Base-by-base conservation (phyloP, 2,113 vertebrate species). In the Collichthys lucidus region DNA sequence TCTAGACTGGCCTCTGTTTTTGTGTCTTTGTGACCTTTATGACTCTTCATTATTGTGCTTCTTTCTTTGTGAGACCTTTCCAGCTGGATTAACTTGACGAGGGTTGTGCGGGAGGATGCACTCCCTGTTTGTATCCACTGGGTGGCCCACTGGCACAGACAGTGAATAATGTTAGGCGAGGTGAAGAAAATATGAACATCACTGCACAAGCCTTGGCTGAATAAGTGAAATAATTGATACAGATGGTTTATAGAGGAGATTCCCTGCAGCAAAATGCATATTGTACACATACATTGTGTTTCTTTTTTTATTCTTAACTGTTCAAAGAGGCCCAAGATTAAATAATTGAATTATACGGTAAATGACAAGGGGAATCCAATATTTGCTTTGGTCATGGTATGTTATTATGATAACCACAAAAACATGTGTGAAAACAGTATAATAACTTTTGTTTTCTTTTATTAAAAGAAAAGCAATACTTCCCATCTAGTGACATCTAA, bases 91-190 rank as follows among this genome's bases (percentile, higher is more conserved):
- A 0, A 31, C 44, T 26, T 63, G 19, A 49, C 29, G 1, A 16
- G 9, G 29, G 14, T 24, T 44, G 40, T 46, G 9, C 11, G 19
- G 56, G 16, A 49, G 42, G 53, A 5, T 87, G 90, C 69, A 91
- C 9, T 82, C 31, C 74, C 60, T 1, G 1, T 24, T 46, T n/a
- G 2, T 49, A 59, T 87, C 91, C 94, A 92, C 93, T 87, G 52
- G 89, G 73, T 73, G 92, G 91, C 84, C 44, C 86, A 81, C 89
- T 85, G 68, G 83, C 61, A 85, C 73, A 77, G 88, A 86, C 55
- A 35, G 52, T 82, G 67, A 59, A 63, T 49, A n/a, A 26, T 50
- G 26, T 22, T 40, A 17, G 35, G 24, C 14, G 55, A 31, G n/a
- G 20, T 46, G 35, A 22, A 14, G 49, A 16, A 15, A 66, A 59